phyloP scores from a whole-genome alignment of 35 echinoderm and acorn worm genomes.

The Lytechinus variegatus region DNA sequence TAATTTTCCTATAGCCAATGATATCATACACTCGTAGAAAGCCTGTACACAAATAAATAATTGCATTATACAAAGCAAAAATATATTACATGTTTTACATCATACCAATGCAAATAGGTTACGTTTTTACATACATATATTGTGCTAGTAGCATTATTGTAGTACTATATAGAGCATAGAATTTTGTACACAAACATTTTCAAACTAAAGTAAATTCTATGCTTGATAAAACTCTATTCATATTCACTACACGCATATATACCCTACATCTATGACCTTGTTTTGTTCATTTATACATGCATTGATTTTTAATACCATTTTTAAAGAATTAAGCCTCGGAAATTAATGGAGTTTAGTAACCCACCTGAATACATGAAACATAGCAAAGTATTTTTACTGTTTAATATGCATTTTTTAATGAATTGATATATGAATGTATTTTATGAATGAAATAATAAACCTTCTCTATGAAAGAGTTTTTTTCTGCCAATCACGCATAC shows the following conservation, averaged over 20 bases:
- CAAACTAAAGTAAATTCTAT: background rate
- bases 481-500: too few species aligned
- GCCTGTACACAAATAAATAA: slow-evolving; percentile 13
- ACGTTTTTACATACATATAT: background rate
- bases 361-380: too few species aligned
- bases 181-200: background rate
- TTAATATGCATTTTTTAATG: too few species aligned
- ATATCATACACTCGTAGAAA: background rate
- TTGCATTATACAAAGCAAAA: slow-evolving; percentile 9
- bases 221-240: slow-evolving; percentile 12
- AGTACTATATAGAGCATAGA: background rate
- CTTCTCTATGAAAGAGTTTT: too few species aligned
- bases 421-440: too few species aligned
- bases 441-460: too few species aligned
- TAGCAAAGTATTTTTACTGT: too few species aligned
- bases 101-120: background rate
- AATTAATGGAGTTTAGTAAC: background rate
- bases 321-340: background rate
- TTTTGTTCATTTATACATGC: background rate
- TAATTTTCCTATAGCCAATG: background rate
- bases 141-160: background rate
- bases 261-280: background rate
- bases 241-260: background rate
- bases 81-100: background rate
- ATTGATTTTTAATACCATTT: background rate